Base-by-base conservation (phyloP, 2,113 vertebrate species). In the Physeter macrocephalus region DNA sequence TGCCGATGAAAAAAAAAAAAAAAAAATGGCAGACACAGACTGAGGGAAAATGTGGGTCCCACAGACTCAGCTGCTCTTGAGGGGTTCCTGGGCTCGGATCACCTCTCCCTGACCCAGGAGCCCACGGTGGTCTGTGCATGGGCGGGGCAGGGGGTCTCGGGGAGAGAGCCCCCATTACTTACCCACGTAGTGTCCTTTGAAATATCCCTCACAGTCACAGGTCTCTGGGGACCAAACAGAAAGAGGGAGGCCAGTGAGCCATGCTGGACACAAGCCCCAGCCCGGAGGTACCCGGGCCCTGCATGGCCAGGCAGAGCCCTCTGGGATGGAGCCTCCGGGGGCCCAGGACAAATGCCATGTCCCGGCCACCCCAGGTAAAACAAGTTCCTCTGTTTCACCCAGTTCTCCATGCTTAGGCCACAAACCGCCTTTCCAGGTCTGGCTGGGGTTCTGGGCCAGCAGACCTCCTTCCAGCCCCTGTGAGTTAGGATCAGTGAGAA, bases 111-210 rank as follows among this genome's bases (percentile, higher is more conserved):
- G 34, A n/a, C 34, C 39, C 69, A 23, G 57, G 36, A 82, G 25
- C 36, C 69, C 4, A 0, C 0, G 3, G 59, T 5, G 23, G 43
- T 21, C 14, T 17, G 11, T 20, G 23, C 12, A 0, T 0, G 9
- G 34, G 20, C 1, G 0, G 1, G 8, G 57, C 6, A 7, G 4
- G 0, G 15, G 13, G 3, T 27, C 6, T 6, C 8, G 1, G 12
- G 27, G n/a, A 46, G 3, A 29, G 1, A 71, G 18, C 9, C 95
- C 80, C 77, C 0, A 17, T 93, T 98, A 99, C 99, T 99, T 98
- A 99, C 99, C 99, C 98, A 99, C 98, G 8, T 99, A 99, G 59
- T 99, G 99, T 95, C 99, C 99, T 90, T 98, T 99, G 98, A 99
- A 98, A 98, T 99, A 98, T 41, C 98, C 98, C 87, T 99, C 99